Conservation (phyloP, 2,797 vertebrate species). For the Anas bernieri region DNA sequence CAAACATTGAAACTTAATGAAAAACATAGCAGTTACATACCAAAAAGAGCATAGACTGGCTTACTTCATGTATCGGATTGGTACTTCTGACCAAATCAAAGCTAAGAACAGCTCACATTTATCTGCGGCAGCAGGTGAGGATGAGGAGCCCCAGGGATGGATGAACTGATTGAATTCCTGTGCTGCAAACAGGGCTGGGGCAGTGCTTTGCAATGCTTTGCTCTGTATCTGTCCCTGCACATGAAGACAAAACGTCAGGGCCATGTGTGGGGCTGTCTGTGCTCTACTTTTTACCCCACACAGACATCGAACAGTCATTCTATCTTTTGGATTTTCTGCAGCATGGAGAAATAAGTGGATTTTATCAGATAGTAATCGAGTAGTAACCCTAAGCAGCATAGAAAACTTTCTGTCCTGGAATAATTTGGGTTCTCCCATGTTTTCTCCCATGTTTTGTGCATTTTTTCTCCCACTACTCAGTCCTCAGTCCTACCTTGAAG, state of each 20-base stretch:
- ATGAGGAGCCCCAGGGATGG: background rate
- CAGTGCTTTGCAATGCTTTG: fast-evolving
- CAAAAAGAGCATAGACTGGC: background rate
- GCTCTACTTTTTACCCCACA: fast-evolving
- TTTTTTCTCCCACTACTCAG: background rate
- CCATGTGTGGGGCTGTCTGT: fast-evolving
- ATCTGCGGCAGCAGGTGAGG: fast-evolving
- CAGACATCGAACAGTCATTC: background rate
- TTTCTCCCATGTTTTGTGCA: background rate
- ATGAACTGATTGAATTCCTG: fast-evolving
- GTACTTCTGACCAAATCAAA: background rate
- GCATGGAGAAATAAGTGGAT: background rate
- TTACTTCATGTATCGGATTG: background rate
- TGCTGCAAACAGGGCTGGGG: background rate
- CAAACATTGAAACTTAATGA: background rate
- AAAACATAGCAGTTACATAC: background rate
- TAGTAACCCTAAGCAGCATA: background rate
- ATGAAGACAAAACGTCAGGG: background rate
- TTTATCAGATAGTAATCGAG: background rate
- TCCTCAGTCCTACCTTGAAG: background rate
- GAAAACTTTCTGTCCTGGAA: background rate
- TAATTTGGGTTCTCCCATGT: background rate
- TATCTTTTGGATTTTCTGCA: background rate
- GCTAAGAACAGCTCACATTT: background rate
- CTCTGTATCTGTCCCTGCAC: background rate